Percentiles rank a stretch among this genome's conserved stretches.
Conservation (phyloP, 2,888 invertebrate genomes). For the Callinectes sapidus region DNA sequence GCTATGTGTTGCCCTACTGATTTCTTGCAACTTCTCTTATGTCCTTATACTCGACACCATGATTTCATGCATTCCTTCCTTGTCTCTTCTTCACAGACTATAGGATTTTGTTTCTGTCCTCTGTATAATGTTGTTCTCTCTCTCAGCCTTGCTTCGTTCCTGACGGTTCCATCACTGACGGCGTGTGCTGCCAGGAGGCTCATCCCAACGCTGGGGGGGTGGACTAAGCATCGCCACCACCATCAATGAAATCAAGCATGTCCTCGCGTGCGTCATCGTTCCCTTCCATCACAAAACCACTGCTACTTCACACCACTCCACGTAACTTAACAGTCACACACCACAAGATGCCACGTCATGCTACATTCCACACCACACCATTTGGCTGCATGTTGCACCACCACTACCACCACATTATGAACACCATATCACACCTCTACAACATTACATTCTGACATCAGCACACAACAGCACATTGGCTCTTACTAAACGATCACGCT, state of each 20-base stretch:
- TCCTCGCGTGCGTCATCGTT: not conserved
- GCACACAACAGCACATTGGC: no score
- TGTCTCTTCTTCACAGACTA: not conserved
- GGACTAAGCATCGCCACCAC: constrained; percentile 45
- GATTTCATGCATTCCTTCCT: not conserved
- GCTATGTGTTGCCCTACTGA: no score
- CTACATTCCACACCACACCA: not conserved
- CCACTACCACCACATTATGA: no score
- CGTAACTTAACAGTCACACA: no score
- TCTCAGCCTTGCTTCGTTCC: constrained; percentile 70
- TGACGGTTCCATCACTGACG: constrained; percentile 60
- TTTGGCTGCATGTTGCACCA: no score
- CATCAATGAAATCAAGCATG: not conserved
- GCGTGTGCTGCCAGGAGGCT: constrained; percentile 70
- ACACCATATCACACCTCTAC: no score
- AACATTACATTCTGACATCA: no score
- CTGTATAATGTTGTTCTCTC: not conserved
- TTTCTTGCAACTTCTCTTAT: not conserved
- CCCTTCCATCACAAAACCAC: not conserved
- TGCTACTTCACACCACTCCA: not conserved
- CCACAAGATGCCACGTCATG: no score
- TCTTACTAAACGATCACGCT: no score
- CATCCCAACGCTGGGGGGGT: constrained; percentile 61
- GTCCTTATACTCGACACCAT: no score
- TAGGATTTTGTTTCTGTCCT: not conserved